Percentiles rank a stretch among this genome's conserved stretches.
These are phyloP conservation scores for Contarinia nasturtii DNA, from an alignment of 1,140 invertebrate species.

Conservation along the genomic window DNA sequence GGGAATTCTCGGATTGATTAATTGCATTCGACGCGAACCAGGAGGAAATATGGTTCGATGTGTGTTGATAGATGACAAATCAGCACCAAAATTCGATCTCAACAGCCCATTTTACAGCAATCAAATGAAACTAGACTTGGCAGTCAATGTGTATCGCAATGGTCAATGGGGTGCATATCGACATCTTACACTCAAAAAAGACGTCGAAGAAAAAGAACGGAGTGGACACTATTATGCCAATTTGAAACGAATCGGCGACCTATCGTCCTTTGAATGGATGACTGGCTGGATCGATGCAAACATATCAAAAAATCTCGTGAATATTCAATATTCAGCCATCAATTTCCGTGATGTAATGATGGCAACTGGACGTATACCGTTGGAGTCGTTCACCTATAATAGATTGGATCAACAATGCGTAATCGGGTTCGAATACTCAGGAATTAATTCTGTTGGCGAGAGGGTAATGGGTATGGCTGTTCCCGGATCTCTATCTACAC, in stretches of 20 bases:
- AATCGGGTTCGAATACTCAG: slow-evolving; percentile 57
- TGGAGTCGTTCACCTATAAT: slow-evolving; percentile 32
- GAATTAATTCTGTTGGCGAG: slow-evolving; percentile 31
- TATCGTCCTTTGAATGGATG: slow-evolving; percentile 71
- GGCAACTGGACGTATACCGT: slow-evolving; percentile 46
- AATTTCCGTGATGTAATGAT: slow-evolving; percentile 69
- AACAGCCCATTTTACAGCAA: slow-evolving; percentile 38
- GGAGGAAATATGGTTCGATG: slow-evolving; percentile 39
- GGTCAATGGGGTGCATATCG: slow-evolving; percentile 67
- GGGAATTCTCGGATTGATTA: slow-evolving; percentile 67
- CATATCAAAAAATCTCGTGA: slow-evolving; percentile 42
- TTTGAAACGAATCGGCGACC: slow-evolving; percentile 57
- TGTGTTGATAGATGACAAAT: slow-evolving; percentile 40
- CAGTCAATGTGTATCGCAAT: slow-evolving; percentile 56
- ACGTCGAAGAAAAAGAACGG: slow-evolving; percentile 15
- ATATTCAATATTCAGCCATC: slow-evolving; percentile 45
- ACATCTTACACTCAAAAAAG: slow-evolving; percentile 34
- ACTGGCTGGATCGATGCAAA: slow-evolving; percentile 30
- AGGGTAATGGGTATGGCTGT: slow-evolving; percentile 64
- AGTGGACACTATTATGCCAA: slow-evolving; percentile 58
- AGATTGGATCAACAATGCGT: slow-evolving; percentile 39
- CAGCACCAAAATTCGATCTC: slow-evolving; percentile 41
- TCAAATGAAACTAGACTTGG: slow-evolving; percentile 49
- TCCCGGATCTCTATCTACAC: slow-evolving; percentile 56
- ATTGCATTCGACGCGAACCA: slow-evolving; percentile 50